phyloP scores from a whole-genome alignment of 2,797 vertebrate species.

The Poecilia wingei region DNA sequence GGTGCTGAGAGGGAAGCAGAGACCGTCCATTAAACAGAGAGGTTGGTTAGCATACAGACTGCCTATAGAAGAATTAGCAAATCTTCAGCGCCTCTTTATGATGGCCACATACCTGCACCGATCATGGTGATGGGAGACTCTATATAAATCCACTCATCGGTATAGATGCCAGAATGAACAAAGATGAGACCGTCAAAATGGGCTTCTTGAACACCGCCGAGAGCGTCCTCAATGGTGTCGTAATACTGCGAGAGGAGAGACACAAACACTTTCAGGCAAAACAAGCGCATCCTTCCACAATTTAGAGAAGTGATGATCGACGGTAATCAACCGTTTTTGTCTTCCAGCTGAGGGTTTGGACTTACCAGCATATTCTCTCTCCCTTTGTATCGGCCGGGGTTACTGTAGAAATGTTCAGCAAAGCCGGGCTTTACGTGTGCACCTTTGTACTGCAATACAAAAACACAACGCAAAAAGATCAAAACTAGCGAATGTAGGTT shows the following conservation, averaged over 20 bases:
- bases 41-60: constrained; percentile 18
- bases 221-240: constrained; percentile 98
- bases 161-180: constrained; percentile 99
- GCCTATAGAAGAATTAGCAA: constrained; percentile 1
- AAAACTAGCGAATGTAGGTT: neutral
- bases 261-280: constrained; percentile 31
- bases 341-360: constrained; percentile 16
- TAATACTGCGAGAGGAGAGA: constrained; percentile 86
- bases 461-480: constrained; percentile 32
- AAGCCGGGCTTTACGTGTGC: constrained; percentile 99
- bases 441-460: constrained; percentile 94
- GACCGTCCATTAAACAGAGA: constrained; percentile 12
- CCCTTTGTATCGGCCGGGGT: constrained; percentile 98
- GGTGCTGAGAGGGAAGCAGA: constrained; percentile 82
- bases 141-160: constrained; percentile 99
- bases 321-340: neutral
- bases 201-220: constrained; percentile 97
- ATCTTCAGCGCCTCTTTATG: constrained; percentile 6
- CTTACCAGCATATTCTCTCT: constrained; percentile 99
- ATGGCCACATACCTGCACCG: constrained; percentile 88
- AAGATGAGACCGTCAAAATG: constrained; percentile 99
- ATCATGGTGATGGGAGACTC: constrained; percentile 99
- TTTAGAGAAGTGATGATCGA: neutral
- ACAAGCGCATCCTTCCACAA: neutral
- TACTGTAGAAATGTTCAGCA: constrained; percentile 99